These are phyloP conservation scores for Tineola bisselliella DNA, from an alignment of 2,888 invertebrate genomes.

Conservation along the genomic window DNA sequence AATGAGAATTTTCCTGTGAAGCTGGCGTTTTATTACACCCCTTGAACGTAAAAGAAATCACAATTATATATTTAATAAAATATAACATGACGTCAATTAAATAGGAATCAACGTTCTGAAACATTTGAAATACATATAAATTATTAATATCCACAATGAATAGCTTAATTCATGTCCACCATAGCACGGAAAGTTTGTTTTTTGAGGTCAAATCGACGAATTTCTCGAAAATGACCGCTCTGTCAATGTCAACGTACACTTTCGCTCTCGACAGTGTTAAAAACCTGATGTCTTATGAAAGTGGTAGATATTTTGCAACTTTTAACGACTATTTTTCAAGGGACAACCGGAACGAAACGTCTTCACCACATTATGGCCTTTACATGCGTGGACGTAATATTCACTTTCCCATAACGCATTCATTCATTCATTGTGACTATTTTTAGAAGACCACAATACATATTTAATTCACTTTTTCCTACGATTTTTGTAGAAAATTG, in stretches of 20 bases:
- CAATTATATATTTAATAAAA: too few relatives aligned
- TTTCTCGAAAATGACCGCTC: slow-evolving; percentile 22
- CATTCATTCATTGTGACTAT: too few relatives aligned
- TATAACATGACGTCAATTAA: too few relatives aligned
- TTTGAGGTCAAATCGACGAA: slow-evolving; percentile 18
- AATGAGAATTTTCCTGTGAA: too few relatives aligned
- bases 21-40: too few relatives aligned
- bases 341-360: neutral
- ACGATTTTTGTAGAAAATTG: too few relatives aligned
- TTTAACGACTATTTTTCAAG: slow-evolving; percentile 1
- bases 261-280: slow-evolving; percentile 27
- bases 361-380: neutral
- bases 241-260: slow-evolving; percentile 30
- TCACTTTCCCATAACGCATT: neutral
- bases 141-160: neutral
- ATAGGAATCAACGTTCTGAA: too few relatives aligned
- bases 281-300: slow-evolving; percentile 8
- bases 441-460: too few relatives aligned
- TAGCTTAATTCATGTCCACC: neutral
- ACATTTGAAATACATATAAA: too few relatives aligned
- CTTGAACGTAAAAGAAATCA: too few relatives aligned
- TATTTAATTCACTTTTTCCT: too few relatives aligned
- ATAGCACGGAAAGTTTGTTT: neutral
- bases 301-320: slow-evolving; percentile 6
- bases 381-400: neutral